Conservation (phyloP, 2,888 invertebrate genomes). For the Noctua janthe region DNA sequence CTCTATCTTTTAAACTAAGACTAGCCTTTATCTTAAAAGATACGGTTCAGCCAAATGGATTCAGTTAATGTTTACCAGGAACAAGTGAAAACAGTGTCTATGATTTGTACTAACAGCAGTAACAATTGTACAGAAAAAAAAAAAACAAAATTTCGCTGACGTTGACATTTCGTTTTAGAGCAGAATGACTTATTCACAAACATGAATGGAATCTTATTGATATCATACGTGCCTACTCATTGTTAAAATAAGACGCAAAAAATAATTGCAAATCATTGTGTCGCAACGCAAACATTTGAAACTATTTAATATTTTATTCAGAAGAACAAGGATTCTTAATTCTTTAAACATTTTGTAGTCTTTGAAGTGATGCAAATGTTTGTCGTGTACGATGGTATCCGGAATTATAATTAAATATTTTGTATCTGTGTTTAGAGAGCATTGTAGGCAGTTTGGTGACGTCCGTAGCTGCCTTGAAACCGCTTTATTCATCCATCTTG, state of each 20-base stretch:
- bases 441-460: slow-evolving; percentile 49
- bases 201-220: slow-evolving; percentile 14
- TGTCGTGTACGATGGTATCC: slow-evolving; percentile 25
- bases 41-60: no score
- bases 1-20: no score
- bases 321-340: slow-evolving; percentile 21
- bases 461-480: slow-evolving; percentile 52
- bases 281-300: slow-evolving; percentile 22
- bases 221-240: background rate
- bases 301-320: slow-evolving; percentile 40
- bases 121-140: no score
- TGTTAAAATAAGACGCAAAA: background rate
- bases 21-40: no score
- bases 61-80: no score
- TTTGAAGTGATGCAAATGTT: slow-evolving; percentile 56
- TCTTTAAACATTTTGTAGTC: slow-evolving; percentile 28
- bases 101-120: no score
- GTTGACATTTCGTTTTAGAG: background rate
- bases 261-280: slow-evolving; percentile 13
- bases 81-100: no score
- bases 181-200: slow-evolving; percentile 10
- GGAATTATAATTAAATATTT: slow-evolving; percentile 46
- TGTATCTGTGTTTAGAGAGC: slow-evolving; percentile 41
- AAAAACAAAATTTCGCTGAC: background rate
- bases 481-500: slow-evolving; percentile 37